Conservation (phyloP, 1,140 invertebrate genomes). For the Euglossa dilemma region DNA sequence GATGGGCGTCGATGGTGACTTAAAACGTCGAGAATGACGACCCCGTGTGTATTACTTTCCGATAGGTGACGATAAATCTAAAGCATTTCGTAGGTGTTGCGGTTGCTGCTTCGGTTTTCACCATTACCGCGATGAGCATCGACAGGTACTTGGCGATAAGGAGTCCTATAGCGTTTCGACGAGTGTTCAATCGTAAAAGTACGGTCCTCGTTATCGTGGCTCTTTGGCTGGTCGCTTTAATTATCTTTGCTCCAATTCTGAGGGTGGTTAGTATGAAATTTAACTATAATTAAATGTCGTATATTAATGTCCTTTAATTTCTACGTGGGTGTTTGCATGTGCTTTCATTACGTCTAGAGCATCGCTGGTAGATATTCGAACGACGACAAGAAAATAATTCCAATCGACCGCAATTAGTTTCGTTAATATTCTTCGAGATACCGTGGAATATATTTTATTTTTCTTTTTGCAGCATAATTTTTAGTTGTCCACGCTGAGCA, state of each 20-base stretch:
- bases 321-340: neutral
- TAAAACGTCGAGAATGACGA: constrained; percentile 4
- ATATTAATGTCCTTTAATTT: neutral
- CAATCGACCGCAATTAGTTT: neutral
- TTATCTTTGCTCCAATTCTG: constrained; percentile 87
- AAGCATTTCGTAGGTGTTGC: constrained; percentile 85
- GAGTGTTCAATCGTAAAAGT: constrained; percentile 86
- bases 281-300: too few relatives aligned
- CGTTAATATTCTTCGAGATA: neutral
- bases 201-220: constrained; percentile 85
- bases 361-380: neutral
- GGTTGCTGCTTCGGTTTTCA: constrained; percentile 90
- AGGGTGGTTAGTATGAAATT: constrained; percentile 77
- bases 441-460: neutral
- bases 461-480: neutral
- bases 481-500: neutral
- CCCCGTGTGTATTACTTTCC: neutral
- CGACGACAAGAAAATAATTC: neutral
- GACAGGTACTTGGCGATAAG: constrained; percentile 90
- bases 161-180: constrained; percentile 87
- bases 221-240: constrained; percentile 86
- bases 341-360: neutral
- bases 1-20: neutral
- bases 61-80: neutral
- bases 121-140: constrained; percentile 90